These are phyloP conservation scores for Orthochromis malagaraziensis DNA, from an alignment of 2,113 vertebrate species.

Conservation along the genomic window DNA sequence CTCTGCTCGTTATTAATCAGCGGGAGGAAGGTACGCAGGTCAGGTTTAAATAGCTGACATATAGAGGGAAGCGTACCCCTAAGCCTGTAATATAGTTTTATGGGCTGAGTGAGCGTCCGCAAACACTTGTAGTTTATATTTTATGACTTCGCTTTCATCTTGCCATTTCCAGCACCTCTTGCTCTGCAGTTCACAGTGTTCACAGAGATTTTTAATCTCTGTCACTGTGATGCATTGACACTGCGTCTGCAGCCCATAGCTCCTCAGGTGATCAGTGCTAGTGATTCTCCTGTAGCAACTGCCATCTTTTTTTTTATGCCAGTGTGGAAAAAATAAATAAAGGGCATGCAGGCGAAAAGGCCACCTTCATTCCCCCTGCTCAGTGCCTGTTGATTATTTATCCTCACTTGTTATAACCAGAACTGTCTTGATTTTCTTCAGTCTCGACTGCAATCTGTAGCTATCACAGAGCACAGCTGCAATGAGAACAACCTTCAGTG, in stretches of 20 bases:
- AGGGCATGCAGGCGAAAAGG: constrained; percentile 21
- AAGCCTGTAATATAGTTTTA: neutral
- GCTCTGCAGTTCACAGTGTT: neutral
- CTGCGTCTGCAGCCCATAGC: neutral
- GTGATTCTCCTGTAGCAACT: neutral
- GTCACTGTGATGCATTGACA: neutral
- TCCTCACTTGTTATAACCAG: constrained; percentile 5
- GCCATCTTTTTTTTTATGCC: constrained; percentile 23
- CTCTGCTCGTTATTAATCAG: neutral
- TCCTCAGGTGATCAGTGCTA: constrained; percentile 22
- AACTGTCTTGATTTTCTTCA: neutral
- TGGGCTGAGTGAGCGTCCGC: neutral
- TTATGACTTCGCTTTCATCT: neutral
- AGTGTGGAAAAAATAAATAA: neutral
- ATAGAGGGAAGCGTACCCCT: neutral
- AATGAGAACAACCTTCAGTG: constrained; percentile 15
- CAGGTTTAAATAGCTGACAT: neutral
- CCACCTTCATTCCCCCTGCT: neutral
- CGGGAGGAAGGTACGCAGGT: neutral
- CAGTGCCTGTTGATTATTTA: constrained; percentile 20
- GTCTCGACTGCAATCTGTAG: neutral
- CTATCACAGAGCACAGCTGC: neutral
- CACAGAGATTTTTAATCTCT: neutral
- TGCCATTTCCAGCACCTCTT: neutral
- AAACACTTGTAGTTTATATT: neutral